phyloP scores from a whole-genome alignment of 2,888 invertebrate genomes.

The Homarus gammarus region DNA sequence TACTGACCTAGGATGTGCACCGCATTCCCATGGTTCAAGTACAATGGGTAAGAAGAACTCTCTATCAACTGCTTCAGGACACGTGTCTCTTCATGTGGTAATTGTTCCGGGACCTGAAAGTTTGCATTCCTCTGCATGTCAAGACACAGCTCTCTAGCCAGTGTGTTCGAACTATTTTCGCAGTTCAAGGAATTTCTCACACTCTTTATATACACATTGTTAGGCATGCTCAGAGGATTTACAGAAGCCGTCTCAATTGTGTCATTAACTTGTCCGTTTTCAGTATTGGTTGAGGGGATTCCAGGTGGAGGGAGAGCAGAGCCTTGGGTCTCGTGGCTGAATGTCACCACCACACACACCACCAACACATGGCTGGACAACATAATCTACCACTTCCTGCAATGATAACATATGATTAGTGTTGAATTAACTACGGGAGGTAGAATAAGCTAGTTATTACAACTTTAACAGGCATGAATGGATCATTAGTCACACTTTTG shows the following conservation, averaged over 20 bases:
- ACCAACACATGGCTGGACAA: not conserved
- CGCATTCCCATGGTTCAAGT: slow-evolving; percentile 34
- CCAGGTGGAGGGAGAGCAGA: not conserved
- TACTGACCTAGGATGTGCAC: slow-evolving; percentile 36
- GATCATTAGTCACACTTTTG: no score
- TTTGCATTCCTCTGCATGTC: slow-evolving; percentile 9
- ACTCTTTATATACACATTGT: not conserved
- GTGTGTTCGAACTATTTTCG: not conserved
- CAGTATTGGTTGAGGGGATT: not conserved
- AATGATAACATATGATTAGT: not conserved
- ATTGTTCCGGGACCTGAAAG: slow-evolving; percentile 5
- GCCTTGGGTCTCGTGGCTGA: not conserved
- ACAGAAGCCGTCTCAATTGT: not conserved
- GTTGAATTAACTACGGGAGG: not conserved
- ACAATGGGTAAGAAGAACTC: not conserved
- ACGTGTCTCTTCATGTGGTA: not conserved
- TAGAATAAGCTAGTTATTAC: not conserved
- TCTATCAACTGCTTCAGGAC: not conserved
- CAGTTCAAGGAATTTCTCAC: not conserved
- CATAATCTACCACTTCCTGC: not conserved
- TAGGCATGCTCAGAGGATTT: not conserved
- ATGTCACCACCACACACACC: not conserved
- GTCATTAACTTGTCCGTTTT: not conserved
- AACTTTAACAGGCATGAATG: no score
- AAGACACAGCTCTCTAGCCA: not conserved